phyloP scores from a whole-genome alignment of 2,888 invertebrate genomes.

The Macrosoma leucophasiata region DNA sequence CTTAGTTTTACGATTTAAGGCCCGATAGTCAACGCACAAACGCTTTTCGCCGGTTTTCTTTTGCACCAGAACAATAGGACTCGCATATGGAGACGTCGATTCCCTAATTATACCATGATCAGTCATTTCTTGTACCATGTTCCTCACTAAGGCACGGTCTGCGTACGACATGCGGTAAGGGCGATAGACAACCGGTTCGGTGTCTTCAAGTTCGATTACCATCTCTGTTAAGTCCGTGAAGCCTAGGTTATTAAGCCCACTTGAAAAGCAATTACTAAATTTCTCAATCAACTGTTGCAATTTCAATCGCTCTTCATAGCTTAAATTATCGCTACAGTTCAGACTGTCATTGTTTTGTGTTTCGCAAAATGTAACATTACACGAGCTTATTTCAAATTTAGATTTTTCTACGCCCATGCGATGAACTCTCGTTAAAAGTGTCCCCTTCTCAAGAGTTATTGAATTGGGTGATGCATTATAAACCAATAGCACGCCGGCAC shows the following conservation, averaged over 20 bases:
- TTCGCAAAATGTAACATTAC: too few relatives aligned
- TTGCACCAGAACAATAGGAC: conserved; percentile 26
- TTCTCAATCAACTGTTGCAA: conserved; percentile 4
- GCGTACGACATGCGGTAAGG: conserved; percentile 22
- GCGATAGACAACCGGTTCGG: conserved; percentile 21
- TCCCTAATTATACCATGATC: conserved; percentile 19
- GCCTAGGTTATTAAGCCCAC: conserved; percentile 17
- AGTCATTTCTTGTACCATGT: conserved; percentile 24
- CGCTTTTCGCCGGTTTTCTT: conserved; percentile 25
- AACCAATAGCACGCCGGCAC: background rate
- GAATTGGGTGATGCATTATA: too few relatives aligned
- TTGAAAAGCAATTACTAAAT: conserved; percentile 20
- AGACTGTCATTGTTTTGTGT: too few relatives aligned
- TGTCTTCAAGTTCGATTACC: conserved; percentile 19
- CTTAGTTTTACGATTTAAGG: conserved; percentile 21
- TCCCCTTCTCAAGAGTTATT: conserved; percentile 1
- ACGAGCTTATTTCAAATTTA: too few relatives aligned
- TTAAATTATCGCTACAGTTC: conserved; percentile 7
- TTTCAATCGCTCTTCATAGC: conserved; percentile 1
- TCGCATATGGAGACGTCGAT: conserved; percentile 26
- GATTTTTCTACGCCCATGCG: background rate
- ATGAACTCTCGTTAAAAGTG: background rate
- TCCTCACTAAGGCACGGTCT: conserved; percentile 16
- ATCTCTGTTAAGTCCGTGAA: conserved; percentile 20
- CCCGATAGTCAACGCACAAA: conserved; percentile 26